Percentiles rank a stretch among this genome's conserved stretches.
Conservation (phyloP, 2,113 vertebrate genomes). For the Bothrops jararaca region DNA sequence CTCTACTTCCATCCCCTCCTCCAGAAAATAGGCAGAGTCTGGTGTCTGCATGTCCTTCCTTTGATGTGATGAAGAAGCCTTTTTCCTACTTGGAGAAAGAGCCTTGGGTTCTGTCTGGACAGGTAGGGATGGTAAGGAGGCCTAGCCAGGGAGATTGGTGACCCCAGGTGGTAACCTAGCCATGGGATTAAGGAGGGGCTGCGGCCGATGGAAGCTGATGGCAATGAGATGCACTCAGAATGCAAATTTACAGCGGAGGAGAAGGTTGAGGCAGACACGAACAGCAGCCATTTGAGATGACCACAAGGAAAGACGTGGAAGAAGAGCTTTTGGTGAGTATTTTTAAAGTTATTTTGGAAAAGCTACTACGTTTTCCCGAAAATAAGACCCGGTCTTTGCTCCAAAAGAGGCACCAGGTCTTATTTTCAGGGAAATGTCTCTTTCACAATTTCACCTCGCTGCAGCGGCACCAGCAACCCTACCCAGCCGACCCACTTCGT, state of each 20-base stretch:
- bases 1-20: background rate
- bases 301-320: background rate
- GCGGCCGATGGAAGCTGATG: background rate
- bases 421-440: too few relatives aligned
- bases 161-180: background rate
- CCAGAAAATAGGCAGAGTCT: background rate
- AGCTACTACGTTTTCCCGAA: too few relatives aligned
- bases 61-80: background rate
- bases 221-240: background rate
- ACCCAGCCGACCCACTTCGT: too few relatives aligned
- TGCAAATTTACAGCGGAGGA: background rate
- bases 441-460: too few relatives aligned
- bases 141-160: background rate
- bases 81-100: background rate
- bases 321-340: background rate
- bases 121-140: background rate
- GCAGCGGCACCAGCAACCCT: too few relatives aligned
- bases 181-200: background rate
- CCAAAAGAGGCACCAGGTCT: too few relatives aligned
- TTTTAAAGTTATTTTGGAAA: background rate
- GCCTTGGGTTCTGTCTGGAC: background rate
- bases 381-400: too few relatives aligned
- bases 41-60: background rate
- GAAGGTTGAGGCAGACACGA: too few relatives aligned
- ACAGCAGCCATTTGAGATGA: background rate